Evolutionary conservation across 2,888 invertebrate species (phyloP).

Genomic region (Dromius quadrimaculatus): DNA sequence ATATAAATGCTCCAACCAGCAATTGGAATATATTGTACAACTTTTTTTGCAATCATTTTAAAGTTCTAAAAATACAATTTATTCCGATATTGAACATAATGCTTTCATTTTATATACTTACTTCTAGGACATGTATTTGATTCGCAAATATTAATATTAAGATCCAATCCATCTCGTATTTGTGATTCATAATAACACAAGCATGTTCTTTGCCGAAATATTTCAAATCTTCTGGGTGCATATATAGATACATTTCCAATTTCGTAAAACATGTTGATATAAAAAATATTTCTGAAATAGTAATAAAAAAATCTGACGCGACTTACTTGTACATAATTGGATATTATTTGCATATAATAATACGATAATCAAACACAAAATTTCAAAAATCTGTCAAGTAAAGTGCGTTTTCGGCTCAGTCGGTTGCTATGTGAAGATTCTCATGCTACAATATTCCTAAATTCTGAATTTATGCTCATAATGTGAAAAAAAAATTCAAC

Average conservation of each 20-base stretch:
- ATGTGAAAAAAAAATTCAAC: too few relatives aligned
- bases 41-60: slow-evolving; percentile 91
- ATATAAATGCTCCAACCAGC: slow-evolving; percentile 95
- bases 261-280: slow-evolving; percentile 91
- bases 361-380: too few relatives aligned
- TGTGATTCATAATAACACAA: slow-evolving; percentile 88
- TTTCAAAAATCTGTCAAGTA: too few relatives aligned
- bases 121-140: slow-evolving; percentile 80
- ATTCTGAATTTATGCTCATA: too few relatives aligned
- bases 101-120: slow-evolving; percentile 65
- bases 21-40: slow-evolving; percentile 87
- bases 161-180: slow-evolving; percentile 92
- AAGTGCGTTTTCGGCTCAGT: too few relatives aligned
- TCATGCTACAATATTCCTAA: too few relatives aligned
- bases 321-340: too few relatives aligned
- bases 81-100: slow-evolving; percentile 4
- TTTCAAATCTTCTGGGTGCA: slow-evolving; percentile 79
- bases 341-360: too few relatives aligned
- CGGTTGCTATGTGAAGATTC: too few relatives aligned
- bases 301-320: slow-evolving; percentile 6
- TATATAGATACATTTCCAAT: slow-evolving; percentile 76
- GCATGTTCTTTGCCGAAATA: slow-evolving; percentile 86
- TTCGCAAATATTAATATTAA: slow-evolving; percentile 89
- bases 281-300: background rate
- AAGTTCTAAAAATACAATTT: slow-evolving; percentile 82